A percentile compares a stretch with the other conserved stretches of the same genome.
These are phyloP conservation scores for Corbicula japonica DNA, from an alignment of 2,888 invertebrate species.

Conservation along the genomic window DNA sequence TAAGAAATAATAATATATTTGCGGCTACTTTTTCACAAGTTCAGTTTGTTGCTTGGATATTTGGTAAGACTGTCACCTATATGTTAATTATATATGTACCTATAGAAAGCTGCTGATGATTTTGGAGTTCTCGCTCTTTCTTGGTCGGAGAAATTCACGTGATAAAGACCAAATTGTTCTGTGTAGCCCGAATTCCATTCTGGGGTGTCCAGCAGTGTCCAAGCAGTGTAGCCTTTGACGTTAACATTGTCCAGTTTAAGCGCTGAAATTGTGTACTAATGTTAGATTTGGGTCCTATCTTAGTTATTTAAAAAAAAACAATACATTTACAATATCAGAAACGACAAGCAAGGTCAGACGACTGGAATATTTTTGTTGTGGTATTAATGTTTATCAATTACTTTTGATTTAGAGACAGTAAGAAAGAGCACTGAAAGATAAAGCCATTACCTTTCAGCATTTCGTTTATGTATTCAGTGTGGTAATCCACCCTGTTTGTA, in stretches of 20 bases:
- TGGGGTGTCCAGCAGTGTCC: conserved; percentile 94
- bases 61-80: too few species aligned
- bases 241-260: conserved; percentile 77
- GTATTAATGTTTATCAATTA: too few species aligned
- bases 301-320: too few species aligned
- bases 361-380: too few species aligned
- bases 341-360: too few species aligned
- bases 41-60: too few species aligned
- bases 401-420: too few species aligned
- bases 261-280: conserved; percentile 67
- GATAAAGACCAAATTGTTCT: conserved; percentile 90
- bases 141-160: conserved; percentile 91
- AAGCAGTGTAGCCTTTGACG: conserved; percentile 90
- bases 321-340: too few species aligned
- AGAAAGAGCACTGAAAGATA: too few species aligned
- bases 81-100: conserved; percentile 21
- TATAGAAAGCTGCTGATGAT: conserved; percentile 87
- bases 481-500: conserved; percentile 71
- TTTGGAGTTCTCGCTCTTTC: conserved; percentile 90
- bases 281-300: too few species aligned
- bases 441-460: conserved; percentile 43
- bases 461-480: conserved; percentile 45
- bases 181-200: conserved; percentile 93
- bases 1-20: too few species aligned
- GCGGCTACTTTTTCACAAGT: too few species aligned